Evolutionary conservation across 1,140 invertebrate species (phyloP), one percentile per base, ranked within the genome.

Genomic region (Anoplophora glabripennis): DNA sequence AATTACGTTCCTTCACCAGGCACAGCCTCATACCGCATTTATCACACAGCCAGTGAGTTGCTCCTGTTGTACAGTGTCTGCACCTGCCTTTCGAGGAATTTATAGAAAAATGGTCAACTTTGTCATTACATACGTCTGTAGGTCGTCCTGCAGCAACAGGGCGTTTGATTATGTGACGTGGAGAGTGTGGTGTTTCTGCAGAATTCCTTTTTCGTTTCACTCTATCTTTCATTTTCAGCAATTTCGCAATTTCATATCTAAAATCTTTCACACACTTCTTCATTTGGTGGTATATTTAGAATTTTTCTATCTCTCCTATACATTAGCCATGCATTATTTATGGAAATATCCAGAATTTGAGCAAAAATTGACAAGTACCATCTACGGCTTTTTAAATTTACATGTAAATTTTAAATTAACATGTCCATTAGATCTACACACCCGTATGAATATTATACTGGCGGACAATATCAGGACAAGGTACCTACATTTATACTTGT

Each of bases 321-420:
- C 21, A 44, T 44, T 44, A 44, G 42, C 42, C 42, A 44, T 10
- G 42, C 42, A 44, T 44, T 44, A 44, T 44, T 44, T 18, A 44
- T 17, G 21, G 42, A 10, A 17, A 44, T 14, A 37, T n/a, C 7
- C 36, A n/a, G 7, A n/a, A 37, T 44, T 10, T 44, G 21, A 9
- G 42, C 21, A 18, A 14, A 17, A 17, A 18, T 18, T 44, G 21
- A 10, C 15, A 44, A 17, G 42, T n/a, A n/a, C n/a, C n/a, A n/a
- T n/a, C n/a, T n/a, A n/a, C n/a, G n/a, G n/a, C n/a, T n/a, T n/a
- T n/a, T n/a, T n/a, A n/a, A n/a, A n/a, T n/a, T n/a, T n/a, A n/a
- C n/a, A n/a, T n/a, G n/a, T n/a, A n/a, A n/a, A n/a, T n/a, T n/a
- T n/a, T n/a, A n/a, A n/a, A n/a, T n/a, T n/a, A n/a, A n/a, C n/a